Conservation (phyloP, 2,113 vertebrate species). For the Triplophysa siluroides region DNA sequence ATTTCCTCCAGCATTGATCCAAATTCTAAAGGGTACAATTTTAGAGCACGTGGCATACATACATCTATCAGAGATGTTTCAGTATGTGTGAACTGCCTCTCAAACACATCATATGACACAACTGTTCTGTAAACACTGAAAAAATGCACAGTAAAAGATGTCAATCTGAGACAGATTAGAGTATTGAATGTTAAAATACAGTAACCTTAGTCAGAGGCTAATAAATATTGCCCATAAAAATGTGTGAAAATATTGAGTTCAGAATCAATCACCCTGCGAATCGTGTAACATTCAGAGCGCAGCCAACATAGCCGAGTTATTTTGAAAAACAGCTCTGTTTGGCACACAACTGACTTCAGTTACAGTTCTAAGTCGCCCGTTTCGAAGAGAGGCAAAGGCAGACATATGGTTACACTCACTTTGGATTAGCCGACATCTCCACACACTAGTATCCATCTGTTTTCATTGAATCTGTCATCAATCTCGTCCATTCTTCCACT, state of each 20-base stretch:
- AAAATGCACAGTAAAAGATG: neutral
- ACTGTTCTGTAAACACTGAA: neutral
- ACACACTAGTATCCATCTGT: conserved; percentile 58
- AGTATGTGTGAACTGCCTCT: neutral
- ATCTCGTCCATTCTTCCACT: conserved; percentile 21
- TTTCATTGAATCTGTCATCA: conserved; percentile 49
- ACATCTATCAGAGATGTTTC: neutral
- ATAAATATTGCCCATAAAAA: too few species aligned
- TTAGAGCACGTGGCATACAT: conserved; percentile 29
- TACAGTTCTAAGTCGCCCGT: conserved; percentile 24
- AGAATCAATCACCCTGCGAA: conserved; percentile 5
- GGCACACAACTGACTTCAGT: conserved; percentile 25
- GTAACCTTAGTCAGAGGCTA: neutral
- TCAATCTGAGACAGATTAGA: neutral
- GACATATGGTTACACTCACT: conserved; percentile 52
- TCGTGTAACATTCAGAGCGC: neutral
- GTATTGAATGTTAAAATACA: neutral
- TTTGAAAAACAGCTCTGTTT: conserved; percentile 13
- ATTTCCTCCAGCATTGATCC: conserved; percentile 56
- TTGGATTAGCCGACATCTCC: conserved; percentile 42
- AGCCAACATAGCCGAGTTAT: neutral
- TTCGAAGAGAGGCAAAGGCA: conserved; percentile 46
- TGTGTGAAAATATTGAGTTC: conserved; percentile 4
- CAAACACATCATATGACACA: conserved; percentile 8
- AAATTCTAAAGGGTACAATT: conserved; percentile 38